Base-by-base conservation (phyloP, 2,888 invertebrate genomes). In the Tholera decimalis region DNA sequence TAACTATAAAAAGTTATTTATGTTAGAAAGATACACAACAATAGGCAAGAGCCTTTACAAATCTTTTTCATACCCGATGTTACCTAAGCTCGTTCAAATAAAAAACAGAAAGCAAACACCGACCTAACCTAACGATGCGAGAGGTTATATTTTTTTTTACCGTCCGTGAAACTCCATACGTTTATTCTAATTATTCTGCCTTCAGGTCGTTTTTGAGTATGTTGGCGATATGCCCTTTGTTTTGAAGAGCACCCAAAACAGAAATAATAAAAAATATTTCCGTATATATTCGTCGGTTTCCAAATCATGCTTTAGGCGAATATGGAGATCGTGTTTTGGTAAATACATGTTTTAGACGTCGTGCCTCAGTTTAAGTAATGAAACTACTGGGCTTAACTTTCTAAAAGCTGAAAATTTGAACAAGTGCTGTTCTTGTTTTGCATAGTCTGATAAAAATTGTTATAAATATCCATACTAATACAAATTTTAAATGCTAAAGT, bases 151-250 rank as follows among this genome's bases (percentile, higher is more conserved):
- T 71, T 78, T 80, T 77, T 83, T 82, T 63, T 60, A n/a, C 49
- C 46, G 47, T 43, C 55, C 72, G 59, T 73, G 84, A 74, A 84
- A 87, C 76, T 62, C 76, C 59, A 87, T 57, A 78, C 72, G 68
- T 79, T 73, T 84, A 85, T 87, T 87, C 84, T 88, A 89, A 89
- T 89, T 85, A 86, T 82, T 61, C 68, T 80, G 82, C 88, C 89
- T 85, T 68, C 70, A 67, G 88, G 88, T 68, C 72, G 20, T 81
- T 82, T 76, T 64, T 62, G 67, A 74, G 70, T 71, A 65, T 41
- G 49, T 56, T n/a, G 60, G 57, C 44, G 53, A 65, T 49, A 50
- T 66, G 44, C 80, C 73, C 70, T 82, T 85, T 87, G 86, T 88
- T 88, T 83, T 44, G 69, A 65, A 83, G 73, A 68, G 81, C 61